Evolutionary conservation across 1,140 invertebrate genomes (phyloP), one percentile per base, ranked within the genome.

Genomic region (Pseudomyrmex flavicornis): DNA sequence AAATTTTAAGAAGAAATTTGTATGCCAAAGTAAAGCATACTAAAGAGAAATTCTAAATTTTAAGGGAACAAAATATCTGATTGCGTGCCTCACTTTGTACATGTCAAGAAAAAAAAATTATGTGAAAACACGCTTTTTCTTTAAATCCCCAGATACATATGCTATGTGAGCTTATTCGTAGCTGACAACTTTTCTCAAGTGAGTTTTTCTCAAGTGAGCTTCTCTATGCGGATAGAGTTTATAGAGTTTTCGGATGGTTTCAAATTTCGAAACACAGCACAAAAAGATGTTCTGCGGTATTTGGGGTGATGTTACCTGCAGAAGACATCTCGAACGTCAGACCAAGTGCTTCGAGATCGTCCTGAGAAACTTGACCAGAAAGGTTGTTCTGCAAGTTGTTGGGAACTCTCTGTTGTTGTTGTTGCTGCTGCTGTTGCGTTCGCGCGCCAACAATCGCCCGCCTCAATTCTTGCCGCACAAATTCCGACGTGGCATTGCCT

Each of bases 361-460:
- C 94, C 86, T 95, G 94, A 89, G 94, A 94, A 80, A 95, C 93
- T 90, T 95, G 94, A 91, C 94, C 94, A 72, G 93, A 87, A 66
- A 94, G 90, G 74, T 93, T 94, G 63, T 93, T 94, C 82, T 94
- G 94, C 15, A 94, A 91, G 86, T 92, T 94, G 76, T 93, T 93
- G 20, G 93, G 91, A 89, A 94, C 91, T 91, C 92, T 92, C 63
- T 91, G 90, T 48, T 91, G 85, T 17, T 79, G 73, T 76, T 92
- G 91, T 82, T 94, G 93, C 66, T 93, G 93, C 77, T 95, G 94
- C 83, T 96, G 95, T 84, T 96, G 96, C 15, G 97, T 97, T 89
- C 98, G 95, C 48, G 97, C 97, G 85, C 97, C 97, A 79, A 98
- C 97, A 80, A 97, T 96, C 20, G 97, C 97, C 90, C 98, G 95